These are phyloP conservation scores for Junco hyemalis DNA, from an alignment of 2,113 vertebrate genomes.

Conservation along the genomic window DNA sequence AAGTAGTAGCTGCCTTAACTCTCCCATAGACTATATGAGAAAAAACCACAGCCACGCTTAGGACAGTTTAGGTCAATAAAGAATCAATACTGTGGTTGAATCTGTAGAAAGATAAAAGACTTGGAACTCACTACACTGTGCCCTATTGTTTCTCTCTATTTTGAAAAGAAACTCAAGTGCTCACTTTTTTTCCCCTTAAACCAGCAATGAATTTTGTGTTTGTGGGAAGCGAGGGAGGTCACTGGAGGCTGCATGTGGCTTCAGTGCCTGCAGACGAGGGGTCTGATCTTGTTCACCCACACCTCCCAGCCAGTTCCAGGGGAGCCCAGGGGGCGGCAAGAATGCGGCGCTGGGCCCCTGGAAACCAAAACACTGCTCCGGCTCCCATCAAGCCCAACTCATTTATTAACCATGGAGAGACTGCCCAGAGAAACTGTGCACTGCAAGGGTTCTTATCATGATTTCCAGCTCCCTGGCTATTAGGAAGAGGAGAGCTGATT, in stretches of 20 bases:
- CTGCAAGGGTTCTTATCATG: background rate
- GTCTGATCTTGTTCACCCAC: slow-evolving; percentile 64
- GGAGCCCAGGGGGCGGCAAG: slow-evolving; percentile 8
- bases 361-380: slow-evolving; percentile 13
- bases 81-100: slow-evolving; percentile 96
- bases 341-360: slow-evolving; percentile 26
- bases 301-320: slow-evolving; percentile 56
- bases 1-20: slow-evolving; percentile 85
- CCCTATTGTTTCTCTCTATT: slow-evolving; percentile 80
- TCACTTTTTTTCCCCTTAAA: slow-evolving; percentile 57
- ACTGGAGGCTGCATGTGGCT: slow-evolving; percentile 57
- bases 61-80: slow-evolving; percentile 96
- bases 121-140: slow-evolving; percentile 83
- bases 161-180: slow-evolving; percentile 75
- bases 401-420: slow-evolving; percentile 48
- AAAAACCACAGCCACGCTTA: slow-evolving; percentile 84
- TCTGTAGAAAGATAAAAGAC: slow-evolving; percentile 90
- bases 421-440: background rate
- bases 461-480: slow-evolving; percentile 35
- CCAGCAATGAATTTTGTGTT: slow-evolving; percentile 65
- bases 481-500: slow-evolving; percentile 2
- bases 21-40: slow-evolving; percentile 81
- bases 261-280: slow-evolving; percentile 37
- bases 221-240: slow-evolving; percentile 60
- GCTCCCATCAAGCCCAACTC: slow-evolving; percentile 37